Evolutionary conservation across 2,797 vertebrate genomes (phyloP), one percentile per base, ranked within the genome.

Genomic region (Eupleurogrammus muticus): DNA sequence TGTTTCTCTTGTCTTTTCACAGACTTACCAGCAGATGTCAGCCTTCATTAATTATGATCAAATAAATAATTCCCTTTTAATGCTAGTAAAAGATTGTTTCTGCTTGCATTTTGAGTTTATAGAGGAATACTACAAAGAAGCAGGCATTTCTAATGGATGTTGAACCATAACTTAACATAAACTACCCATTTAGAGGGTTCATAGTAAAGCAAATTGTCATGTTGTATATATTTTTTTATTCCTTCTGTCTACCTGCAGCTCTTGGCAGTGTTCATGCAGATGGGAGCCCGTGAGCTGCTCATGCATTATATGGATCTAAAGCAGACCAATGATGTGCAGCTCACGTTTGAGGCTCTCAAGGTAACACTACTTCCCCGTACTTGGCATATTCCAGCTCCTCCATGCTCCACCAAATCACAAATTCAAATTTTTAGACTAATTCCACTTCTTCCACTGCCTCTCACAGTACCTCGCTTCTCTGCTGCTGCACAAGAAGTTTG

Each of bases 271-370:
- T 99, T 99, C 87, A 99, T 99, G 98, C 97, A 98, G 76, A 95
- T 98, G 89, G 97, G 98, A 38, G 97, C 98, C 60, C 94, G 97
- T 49, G 97, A 99, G 78, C 86, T 99, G 75, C 97, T 99, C 87
- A 97, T 99, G 96, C 97, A 98, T 85, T 99, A 99, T 81, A 98
- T 98, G 75, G 97, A 99, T 83, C 89, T 99, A 74, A 99, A 99
- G 84, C 95, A 96, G 89, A 99, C 98, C 61, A 98, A 98, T 0
- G 98, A 99, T 42, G 98, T 98, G 47, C 95, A 99, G 78, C 96
- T 99, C 63, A 99, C 98, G 2, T 99, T 99, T 84, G 98, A 99
- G 87, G 96, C 98, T 21, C 96, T 99, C 28, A 99, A 99, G 96
- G 98, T 99, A 94, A 78, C 49, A 2, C 1, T 11, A 5, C 12